Evolutionary conservation across 2,888 invertebrate species (phyloP).

Genomic region (Drosophila kokeensis): DNA sequence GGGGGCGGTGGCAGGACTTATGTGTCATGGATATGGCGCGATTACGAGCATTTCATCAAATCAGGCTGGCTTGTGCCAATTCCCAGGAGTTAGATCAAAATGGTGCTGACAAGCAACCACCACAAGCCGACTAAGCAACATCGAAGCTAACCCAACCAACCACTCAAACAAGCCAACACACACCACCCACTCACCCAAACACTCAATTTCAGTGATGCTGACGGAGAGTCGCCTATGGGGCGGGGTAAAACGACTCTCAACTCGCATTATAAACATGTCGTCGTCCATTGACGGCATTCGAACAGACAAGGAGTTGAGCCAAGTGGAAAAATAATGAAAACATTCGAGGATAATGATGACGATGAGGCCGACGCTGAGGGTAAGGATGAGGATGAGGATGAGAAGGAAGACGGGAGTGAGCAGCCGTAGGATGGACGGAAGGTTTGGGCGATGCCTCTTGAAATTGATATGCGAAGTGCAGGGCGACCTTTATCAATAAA

Average conservation of each 20-base stretch:
- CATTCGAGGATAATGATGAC: slow-evolving; percentile 78
- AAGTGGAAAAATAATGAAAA: slow-evolving; percentile 84
- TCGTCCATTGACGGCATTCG: slow-evolving; percentile 81
- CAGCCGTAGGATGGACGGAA: neutral
- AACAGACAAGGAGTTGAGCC: slow-evolving; percentile 84
- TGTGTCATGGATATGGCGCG: slow-evolving; percentile 63
- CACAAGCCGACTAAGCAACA: slow-evolving; percentile 30
- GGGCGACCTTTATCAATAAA: slow-evolving; percentile 60
- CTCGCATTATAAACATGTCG: slow-evolving; percentile 61
- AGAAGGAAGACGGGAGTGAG: neutral
- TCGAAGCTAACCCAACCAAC: slow-evolving; percentile 15
- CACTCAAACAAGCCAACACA: slow-evolving; percentile 3
- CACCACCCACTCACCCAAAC: slow-evolving; percentile 7
- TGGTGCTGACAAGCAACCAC: slow-evolving; percentile 59
- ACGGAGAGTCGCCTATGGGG: neutral
- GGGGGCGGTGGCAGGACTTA: slow-evolving; percentile 7
- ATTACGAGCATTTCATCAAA: slow-evolving; percentile 70
- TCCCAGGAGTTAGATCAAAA: slow-evolving; percentile 73
- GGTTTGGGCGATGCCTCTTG: slow-evolving; percentile 61
- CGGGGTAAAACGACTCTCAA: slow-evolving; percentile 39
- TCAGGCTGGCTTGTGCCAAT: slow-evolving; percentile 60
- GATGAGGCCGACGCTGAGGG: slow-evolving; percentile 1
- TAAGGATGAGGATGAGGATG: neutral
- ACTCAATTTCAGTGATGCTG: slow-evolving; percentile 5
- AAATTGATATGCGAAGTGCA: slow-evolving; percentile 74